These are phyloP conservation scores for Gadopsis bispinosus DNA, from an alignment of 2,797 vertebrate species.

Conservation along the genomic window DNA sequence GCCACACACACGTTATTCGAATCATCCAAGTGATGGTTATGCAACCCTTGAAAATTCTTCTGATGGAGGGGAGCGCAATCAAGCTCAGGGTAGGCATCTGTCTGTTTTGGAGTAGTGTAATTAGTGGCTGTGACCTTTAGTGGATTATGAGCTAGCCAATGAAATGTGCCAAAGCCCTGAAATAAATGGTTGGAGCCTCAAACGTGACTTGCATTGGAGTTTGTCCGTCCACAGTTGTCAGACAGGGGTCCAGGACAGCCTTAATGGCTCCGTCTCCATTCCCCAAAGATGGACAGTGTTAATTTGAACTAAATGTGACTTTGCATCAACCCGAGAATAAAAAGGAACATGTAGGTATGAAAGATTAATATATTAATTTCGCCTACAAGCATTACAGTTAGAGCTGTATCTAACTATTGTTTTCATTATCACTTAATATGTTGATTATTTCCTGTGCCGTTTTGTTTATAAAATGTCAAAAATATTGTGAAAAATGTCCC, in stretches of 20 bases:
- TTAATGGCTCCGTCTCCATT: constrained; percentile 39
- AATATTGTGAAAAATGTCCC: no score
- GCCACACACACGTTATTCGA: constrained; percentile 39
- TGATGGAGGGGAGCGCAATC: constrained; percentile 65
- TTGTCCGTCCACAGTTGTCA: constrained; percentile 28
- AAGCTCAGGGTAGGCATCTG: constrained; percentile 69
- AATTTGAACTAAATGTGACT: constrained; percentile 22
- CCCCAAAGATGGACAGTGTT: constrained; percentile 20
- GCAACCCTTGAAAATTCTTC: constrained; percentile 64
- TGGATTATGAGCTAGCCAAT: constrained; percentile 75
- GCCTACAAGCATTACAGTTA: neutral
- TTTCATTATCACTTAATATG: neutral
- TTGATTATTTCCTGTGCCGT: rapidly evolving
- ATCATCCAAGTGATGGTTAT: constrained; percentile 63
- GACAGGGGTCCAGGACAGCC: constrained; percentile 23
- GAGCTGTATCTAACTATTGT: neutral
- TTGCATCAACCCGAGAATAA: constrained; percentile 27
- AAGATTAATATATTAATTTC: neutral
- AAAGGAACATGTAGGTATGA: neutral
- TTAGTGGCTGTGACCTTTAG: constrained; percentile 81
- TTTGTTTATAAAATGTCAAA: neutral
- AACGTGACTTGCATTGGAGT: constrained; percentile 47
- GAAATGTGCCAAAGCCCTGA: constrained; percentile 70
- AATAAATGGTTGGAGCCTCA: constrained; percentile 60
- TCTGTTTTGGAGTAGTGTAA: constrained; percentile 76